phyloP scores from a whole-genome alignment of 2,888 invertebrate species.

The Minunthozetes semirufus region DNA sequence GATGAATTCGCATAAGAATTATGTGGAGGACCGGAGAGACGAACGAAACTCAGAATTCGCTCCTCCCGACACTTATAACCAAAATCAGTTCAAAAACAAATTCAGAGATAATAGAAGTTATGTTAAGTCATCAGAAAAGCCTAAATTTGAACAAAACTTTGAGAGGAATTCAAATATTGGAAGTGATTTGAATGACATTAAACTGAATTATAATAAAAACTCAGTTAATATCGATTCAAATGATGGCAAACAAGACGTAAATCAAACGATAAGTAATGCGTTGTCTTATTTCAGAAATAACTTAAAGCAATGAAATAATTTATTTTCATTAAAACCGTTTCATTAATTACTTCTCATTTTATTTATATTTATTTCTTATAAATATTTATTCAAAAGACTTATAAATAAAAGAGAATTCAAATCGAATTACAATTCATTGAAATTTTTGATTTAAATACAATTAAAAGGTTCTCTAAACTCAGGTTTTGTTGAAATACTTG shows the following conservation, averaged over 20 bases:
- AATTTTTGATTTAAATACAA: not conserved
- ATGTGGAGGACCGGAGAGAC: constrained; percentile 65
- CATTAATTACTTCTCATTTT: not conserved
- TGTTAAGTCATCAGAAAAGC: not conserved
- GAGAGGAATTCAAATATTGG: not conserved
- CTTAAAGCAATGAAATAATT: not conserved
- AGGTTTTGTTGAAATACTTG: not conserved
- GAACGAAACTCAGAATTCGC: constrained; percentile 71
- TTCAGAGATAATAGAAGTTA: not conserved
- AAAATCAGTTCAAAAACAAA: not conserved
- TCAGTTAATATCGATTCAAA: not conserved
- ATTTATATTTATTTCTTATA: not conserved
- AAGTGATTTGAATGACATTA: not conserved
- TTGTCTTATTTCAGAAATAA: constrained; percentile 18
- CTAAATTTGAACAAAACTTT: not conserved
- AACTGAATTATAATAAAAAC: not conserved
- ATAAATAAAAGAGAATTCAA: no score
- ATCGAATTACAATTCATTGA: not conserved
- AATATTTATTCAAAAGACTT: not conserved
- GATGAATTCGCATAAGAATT: constrained; percentile 60
- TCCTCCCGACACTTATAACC: constrained; percentile 52
- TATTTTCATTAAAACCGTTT: not conserved
- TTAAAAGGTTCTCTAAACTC: not conserved
- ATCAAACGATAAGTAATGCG: constrained; percentile 1
- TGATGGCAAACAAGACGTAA: not conserved